Evolutionary conservation across 2,888 invertebrate genomes (phyloP), one percentile per base, ranked within the genome.

Genomic region (Zygaena filipendulae): DNA sequence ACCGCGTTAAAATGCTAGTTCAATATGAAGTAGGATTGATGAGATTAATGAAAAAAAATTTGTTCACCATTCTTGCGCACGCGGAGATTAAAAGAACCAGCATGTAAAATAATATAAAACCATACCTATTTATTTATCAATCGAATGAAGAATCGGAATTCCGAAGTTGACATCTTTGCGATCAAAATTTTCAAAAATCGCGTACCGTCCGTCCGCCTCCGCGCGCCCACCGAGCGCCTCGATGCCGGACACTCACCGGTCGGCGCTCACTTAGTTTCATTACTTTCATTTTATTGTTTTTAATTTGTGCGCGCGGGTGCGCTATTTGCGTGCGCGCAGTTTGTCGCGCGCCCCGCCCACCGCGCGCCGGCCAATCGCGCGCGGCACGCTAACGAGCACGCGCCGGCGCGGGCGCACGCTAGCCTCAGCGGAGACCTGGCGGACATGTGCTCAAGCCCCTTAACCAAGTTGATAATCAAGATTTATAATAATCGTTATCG

Each of bases 321-420:
- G 75, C 71, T 74, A 75, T 74, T 75, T 77, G 77, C 77, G 77
- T 77, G 74, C 60, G 75, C 77, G 77, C 77, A 69, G 70, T 67
- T 68, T 66, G 71, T 66, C 66, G 67, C 59, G 45, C 41, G 68
- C 66, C 66, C 59, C 68, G 69, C 69, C 69, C 64, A 53, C 59
- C 57, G 49, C 46, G 49, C 53, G 52, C 48, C 56, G 61, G 46
- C 77, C 77, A 77, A 77, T 77, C 43, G 59, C 57, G 49, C 51
- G 48, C 52, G 42, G 36, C 40, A 39, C 56, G 59, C 58, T 59
- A 58, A 58, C 59, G 58, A 55, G 58, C 42, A 30, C 35, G 40
- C 43, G 40, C 54, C 51, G 59, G 52, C 52, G 54, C 59, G 59
- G 49, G 51, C 51, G 46, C 51, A 52, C 51, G 42, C 43, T 49